Conservation (phyloP, 2,797 vertebrate genomes). For the Dermochelys coriacea region DNA sequence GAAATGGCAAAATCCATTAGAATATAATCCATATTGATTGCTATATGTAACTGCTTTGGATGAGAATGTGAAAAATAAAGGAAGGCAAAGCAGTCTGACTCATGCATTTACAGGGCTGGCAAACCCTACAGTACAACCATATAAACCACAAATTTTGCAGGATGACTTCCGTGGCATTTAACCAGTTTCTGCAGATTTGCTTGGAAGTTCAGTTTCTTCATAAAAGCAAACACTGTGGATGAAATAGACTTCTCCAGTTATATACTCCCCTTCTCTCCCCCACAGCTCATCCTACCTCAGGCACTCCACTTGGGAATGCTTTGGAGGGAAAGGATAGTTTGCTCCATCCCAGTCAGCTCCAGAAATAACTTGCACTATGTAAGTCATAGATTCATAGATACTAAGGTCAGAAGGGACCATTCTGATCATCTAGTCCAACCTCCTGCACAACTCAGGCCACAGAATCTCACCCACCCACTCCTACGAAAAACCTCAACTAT, state of each 20-base stretch:
- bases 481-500: too few relatives aligned
- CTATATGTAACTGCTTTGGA: neutral
- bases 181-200: neutral
- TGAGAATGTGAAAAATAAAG: neutral
- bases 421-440: too few relatives aligned
- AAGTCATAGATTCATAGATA: too few relatives aligned
- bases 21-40: neutral
- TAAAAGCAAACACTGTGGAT: neutral
- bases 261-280: neutral
- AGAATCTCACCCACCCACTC: too few relatives aligned
- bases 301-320: neutral
- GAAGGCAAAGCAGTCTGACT: neutral
- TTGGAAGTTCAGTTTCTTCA: fast-evolving
- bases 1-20: neutral
- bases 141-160: neutral
- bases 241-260: neutral
- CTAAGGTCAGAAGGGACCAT: too few relatives aligned
- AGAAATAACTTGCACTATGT: neutral
- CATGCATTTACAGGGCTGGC: neutral
- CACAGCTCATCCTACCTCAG: neutral
- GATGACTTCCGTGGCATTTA: fast-evolving
- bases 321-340: neutral
- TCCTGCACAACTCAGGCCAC: too few relatives aligned
- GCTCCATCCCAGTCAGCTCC: neutral
- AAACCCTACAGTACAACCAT: fast-evolving